Evolutionary conservation across 2,113 vertebrate genomes (phyloP).

Genomic region (Bufo bufo): DNA sequence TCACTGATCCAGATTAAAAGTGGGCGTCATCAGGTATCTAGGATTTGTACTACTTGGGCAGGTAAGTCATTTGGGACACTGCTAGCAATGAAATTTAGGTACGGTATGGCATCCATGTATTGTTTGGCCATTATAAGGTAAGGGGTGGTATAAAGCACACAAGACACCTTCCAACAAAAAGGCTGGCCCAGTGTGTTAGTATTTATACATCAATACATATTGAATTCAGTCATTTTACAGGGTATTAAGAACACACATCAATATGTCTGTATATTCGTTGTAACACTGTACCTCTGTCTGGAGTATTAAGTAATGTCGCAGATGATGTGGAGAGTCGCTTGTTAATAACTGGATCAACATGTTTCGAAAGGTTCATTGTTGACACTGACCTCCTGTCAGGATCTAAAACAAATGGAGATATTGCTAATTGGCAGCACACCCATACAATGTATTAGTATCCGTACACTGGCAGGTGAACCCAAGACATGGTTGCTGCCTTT

Average conservation of each 20-base stretch:
- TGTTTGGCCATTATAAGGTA: neutral
- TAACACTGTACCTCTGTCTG: constrained; percentile 92
- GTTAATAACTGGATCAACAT: constrained; percentile 92
- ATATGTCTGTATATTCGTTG: neutral
- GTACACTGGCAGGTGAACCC: neutral
- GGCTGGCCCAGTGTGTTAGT: neutral
- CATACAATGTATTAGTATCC: constrained; percentile 49
- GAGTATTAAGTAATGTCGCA: constrained; percentile 94
- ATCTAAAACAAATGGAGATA: constrained; percentile 86
- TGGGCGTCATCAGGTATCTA: neutral
- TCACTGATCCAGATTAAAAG: neutral
- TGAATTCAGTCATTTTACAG: neutral
- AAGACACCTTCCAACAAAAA: neutral
- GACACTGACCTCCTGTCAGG: constrained; percentile 93
- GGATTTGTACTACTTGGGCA: neutral
- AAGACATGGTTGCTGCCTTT: neutral
- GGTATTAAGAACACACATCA: neutral
- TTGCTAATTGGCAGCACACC: constrained; percentile 75
- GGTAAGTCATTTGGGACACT: no score
- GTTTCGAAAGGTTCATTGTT: constrained; percentile 98
- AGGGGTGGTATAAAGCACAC: no score
- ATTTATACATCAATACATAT: neutral
- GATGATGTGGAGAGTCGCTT: constrained; percentile 97
- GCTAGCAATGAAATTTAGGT: no score
- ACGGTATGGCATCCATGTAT: neutral